These are phyloP conservation scores for Agrochola macilenta DNA, from an alignment of 2,888 invertebrate genomes.

Conservation along the genomic window DNA sequence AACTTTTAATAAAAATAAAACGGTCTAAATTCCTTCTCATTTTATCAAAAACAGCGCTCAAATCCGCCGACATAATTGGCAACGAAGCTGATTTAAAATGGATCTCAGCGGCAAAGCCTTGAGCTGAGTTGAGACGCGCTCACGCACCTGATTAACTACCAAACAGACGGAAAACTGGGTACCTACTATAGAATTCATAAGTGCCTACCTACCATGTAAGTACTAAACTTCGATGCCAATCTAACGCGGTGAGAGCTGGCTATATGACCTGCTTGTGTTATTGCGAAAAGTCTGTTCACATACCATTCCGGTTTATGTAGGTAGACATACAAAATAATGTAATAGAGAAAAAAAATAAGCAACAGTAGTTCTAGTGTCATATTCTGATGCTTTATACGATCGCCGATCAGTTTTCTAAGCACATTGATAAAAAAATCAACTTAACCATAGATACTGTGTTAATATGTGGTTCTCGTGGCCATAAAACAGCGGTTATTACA, in stretches of 20 bases:
- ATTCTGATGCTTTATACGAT: not conserved
- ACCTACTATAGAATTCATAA: constrained; percentile 47
- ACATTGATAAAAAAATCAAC: not conserved
- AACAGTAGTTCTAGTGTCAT: not conserved
- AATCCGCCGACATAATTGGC: constrained; percentile 46
- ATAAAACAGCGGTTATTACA: not conserved
- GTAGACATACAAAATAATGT: not conserved
- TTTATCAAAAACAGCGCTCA: constrained; percentile 47
- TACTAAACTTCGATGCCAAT: constrained; percentile 44
- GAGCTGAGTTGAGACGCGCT: constrained; percentile 34
- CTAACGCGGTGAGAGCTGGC: constrained; percentile 19
- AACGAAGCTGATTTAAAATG: constrained; percentile 57
- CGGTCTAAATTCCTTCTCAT: constrained; percentile 35
- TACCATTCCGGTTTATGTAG: not conserved
- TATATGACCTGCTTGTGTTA: constrained; percentile 19
- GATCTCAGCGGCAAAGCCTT: constrained; percentile 47
- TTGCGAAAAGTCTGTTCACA: constrained; percentile 2
- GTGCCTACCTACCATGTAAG: constrained; percentile 6
- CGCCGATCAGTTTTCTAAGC: not conserved
- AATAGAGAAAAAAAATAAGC: not conserved
- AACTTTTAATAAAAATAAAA: constrained; percentile 30
- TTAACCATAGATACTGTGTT: too few relatives aligned
- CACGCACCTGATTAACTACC: constrained; percentile 49
- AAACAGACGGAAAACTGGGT: constrained; percentile 42
- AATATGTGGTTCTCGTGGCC: not conserved